Conservation (phyloP, 2,113 vertebrate species). For the Xenus cinereus region DNA sequence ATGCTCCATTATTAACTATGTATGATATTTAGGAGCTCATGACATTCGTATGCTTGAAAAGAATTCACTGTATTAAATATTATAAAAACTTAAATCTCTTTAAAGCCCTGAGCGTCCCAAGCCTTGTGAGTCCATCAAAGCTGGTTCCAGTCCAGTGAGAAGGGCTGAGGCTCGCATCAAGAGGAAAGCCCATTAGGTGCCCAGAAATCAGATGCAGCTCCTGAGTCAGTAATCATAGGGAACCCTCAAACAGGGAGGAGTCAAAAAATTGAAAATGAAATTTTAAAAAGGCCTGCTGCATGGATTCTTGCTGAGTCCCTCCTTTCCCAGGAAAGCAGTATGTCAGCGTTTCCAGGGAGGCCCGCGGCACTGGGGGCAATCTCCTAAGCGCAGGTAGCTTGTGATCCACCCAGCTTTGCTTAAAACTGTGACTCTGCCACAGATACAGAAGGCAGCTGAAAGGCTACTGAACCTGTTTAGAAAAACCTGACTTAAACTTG, state of each 20-base stretch:
- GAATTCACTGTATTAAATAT: neutral
- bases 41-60: neutral
- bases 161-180: neutral
- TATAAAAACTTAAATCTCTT: neutral
- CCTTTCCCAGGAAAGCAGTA: neutral
- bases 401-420: neutral
- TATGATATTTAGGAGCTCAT: neutral
- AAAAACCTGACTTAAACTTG: neutral
- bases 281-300: neutral
- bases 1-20: neutral
- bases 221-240: conserved; percentile 31
- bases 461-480: neutral
- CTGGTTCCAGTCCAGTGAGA: neutral
- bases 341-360: conserved; percentile 28
- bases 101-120: neutral
- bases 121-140: neutral
- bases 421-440: neutral
- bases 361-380: neutral
- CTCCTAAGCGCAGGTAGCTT: neutral
- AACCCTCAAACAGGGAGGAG: conserved; percentile 39
- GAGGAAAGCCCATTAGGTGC: neutral
- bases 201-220: neutral
- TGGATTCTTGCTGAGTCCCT: neutral
- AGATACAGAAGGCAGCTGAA: neutral
- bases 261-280: neutral